phyloP scores from a whole-genome alignment of 2,113 vertebrate species.

The Podarcis muralis region DNA sequence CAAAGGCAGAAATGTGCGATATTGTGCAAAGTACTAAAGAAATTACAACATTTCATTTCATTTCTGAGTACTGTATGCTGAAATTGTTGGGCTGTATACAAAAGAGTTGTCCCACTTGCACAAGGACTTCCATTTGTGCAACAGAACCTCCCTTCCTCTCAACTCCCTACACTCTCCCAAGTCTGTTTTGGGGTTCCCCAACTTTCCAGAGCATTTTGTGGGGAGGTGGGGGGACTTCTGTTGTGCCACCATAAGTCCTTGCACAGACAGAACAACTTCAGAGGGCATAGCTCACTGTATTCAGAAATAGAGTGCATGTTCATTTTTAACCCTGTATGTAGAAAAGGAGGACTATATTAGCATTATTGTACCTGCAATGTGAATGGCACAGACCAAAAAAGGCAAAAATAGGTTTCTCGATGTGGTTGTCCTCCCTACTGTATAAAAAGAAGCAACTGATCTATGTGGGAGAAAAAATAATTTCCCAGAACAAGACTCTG shows the following conservation, averaged over 20 bases:
- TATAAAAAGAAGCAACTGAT: neutral
- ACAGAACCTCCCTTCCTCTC: no score
- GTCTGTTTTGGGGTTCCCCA: no score
- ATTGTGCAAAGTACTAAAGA: neutral
- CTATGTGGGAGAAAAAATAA: neutral
- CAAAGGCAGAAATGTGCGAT: neutral
- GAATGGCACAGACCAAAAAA: neutral
- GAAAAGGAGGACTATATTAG: neutral
- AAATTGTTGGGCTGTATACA: neutral
- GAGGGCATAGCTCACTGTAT: neutral
- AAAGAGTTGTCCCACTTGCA: no score
- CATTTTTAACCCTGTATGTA: neutral
- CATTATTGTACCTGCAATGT: neutral
- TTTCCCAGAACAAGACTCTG: neutral
- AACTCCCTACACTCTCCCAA: no score
- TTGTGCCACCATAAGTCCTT: no score
- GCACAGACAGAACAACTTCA: no score
- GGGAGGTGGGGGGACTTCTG: no score
- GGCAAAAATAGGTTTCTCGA: neutral
- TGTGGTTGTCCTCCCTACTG: neutral
- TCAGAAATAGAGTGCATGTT: neutral
- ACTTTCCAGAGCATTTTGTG: no score
- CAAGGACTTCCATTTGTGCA: no score
- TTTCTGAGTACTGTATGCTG: neutral
- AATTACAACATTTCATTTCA: neutral